A percentile compares a stretch with the other conserved stretches of the same genome.
phyloP scores from a whole-genome alignment of 2,797 vertebrate species.

The Rhincodon typus region DNA sequence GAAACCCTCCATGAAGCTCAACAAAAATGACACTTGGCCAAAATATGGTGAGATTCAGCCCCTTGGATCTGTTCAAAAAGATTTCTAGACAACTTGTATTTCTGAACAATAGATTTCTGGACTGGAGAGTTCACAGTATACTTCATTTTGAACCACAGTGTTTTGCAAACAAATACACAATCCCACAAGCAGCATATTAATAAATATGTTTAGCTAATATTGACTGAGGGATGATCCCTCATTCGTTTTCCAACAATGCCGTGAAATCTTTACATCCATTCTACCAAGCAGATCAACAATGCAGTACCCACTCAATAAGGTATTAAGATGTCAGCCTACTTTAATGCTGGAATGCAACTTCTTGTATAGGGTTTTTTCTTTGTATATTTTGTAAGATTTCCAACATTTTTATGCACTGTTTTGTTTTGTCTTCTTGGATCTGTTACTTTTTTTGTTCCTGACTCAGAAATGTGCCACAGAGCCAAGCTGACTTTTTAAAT shows the following conservation, averaged over 20 bases:
- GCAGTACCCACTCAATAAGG: not conserved
- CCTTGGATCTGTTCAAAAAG: too few relatives aligned
- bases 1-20: too few relatives aligned
- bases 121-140: not conserved
- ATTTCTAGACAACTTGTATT: too few relatives aligned
- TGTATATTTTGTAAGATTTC: not conserved
- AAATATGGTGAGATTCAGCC: too few relatives aligned
- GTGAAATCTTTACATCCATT: not conserved
- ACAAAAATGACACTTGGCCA: too few relatives aligned
- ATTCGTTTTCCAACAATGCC: not conserved
- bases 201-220: not conserved
- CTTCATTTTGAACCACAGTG: not conserved
- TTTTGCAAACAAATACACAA: not conserved
- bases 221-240: not conserved
- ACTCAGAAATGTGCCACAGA: not conserved
- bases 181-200: not conserved
- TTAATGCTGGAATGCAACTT: not conserved
- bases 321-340: not conserved
- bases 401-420: not conserved
- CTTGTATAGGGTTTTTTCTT: not conserved
- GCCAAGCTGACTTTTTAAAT: not conserved
- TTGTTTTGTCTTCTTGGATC: not conserved
- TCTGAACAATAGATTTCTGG: too few relatives aligned
- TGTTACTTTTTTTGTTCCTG: not conserved
- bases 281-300: not conserved